Base-by-base conservation (phyloP, 2,113 vertebrate genomes). In the Scophthalmus maximus region DNA sequence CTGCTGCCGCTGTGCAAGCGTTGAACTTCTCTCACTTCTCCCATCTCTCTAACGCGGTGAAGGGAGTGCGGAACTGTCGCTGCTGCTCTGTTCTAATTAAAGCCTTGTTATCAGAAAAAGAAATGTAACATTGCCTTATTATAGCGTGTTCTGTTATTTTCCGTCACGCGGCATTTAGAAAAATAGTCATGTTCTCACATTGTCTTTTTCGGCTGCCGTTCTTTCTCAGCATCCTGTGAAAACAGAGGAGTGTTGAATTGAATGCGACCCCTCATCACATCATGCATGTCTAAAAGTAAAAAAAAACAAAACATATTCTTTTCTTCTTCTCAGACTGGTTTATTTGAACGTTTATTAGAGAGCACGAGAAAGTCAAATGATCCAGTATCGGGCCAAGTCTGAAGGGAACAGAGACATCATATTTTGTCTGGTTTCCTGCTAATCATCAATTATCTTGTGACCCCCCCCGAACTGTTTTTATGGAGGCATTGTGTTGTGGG, bases 1-100 rank as follows among this genome's bases (percentile, higher is more conserved):
- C 63, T 42, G 66, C 44, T 23, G 66, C 66, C 51, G 72, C 42
- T n/a, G 40, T 42, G n/a, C n/a, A n/a, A n/a, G n/a, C n/a, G n/a
- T n/a, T n/a, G n/a, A n/a, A n/a, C 8, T 71, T 38, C 44, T 59
- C 40, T 47, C 51, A 38, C 56, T 71, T 59, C 47, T 51, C 38
- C 38, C 32, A 49, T 73, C 38, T 70, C 38, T 67, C 57, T 29
- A 59, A 68, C 27, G 23, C 22, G 22, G 27, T 27, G 1, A 76
- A 60, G 64, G 46, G 63, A 46, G 47, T 42, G 38, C 53, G 50
- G 25, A 22, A 58, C 64, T 9, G 32, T 57, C 26, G 44, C 53
- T 40, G 47, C 61, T 50, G 27, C 47, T 55, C 42, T 44, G 4
- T 26, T 76, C 27, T 76, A 69, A 76, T 86, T 81, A 67, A 81